These are phyloP conservation scores for Electrophaes corylata DNA, from an alignment of 2,888 invertebrate species.

Conservation along the genomic window DNA sequence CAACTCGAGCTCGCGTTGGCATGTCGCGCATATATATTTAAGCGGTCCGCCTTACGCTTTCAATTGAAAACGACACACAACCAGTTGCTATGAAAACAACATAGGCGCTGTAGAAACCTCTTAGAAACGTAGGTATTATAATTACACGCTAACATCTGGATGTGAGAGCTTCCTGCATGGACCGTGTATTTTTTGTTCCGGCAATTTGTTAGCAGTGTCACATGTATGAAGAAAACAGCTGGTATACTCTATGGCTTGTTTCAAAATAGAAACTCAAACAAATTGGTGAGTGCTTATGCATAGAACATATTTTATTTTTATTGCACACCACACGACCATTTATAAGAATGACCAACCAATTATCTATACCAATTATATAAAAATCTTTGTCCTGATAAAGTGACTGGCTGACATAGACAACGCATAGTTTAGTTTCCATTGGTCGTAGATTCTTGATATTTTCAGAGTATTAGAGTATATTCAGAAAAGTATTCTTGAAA, in stretches of 20 bases:
- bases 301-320: too few relatives aligned
- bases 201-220: conserved; percentile 19
- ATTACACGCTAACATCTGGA: conserved; percentile 37
- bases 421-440: too few relatives aligned
- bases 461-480: too few relatives aligned
- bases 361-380: too few relatives aligned
- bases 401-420: too few relatives aligned
- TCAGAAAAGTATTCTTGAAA: too few relatives aligned
- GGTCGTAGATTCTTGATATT: too few relatives aligned
- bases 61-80: conserved; percentile 12
- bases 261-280: too few relatives aligned
- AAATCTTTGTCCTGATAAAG: too few relatives aligned
- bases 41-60: conserved; percentile 23
- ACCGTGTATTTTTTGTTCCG: conserved; percentile 34
- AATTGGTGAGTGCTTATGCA: too few relatives aligned
- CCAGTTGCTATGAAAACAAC: conserved; percentile 30
- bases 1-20: not conserved
- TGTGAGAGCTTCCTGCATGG: conserved; percentile 30
- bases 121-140: conserved; percentile 31
- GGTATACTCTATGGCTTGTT: not conserved
- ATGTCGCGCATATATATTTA: not conserved
- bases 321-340: too few relatives aligned
- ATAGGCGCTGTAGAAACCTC: conserved; percentile 24
- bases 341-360: too few relatives aligned
- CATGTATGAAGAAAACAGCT: not conserved